Evolutionary conservation across 2,113 vertebrate genomes (phyloP), one percentile per base, ranked within the genome.

Genomic region (Phaethornis superciliosus): DNA sequence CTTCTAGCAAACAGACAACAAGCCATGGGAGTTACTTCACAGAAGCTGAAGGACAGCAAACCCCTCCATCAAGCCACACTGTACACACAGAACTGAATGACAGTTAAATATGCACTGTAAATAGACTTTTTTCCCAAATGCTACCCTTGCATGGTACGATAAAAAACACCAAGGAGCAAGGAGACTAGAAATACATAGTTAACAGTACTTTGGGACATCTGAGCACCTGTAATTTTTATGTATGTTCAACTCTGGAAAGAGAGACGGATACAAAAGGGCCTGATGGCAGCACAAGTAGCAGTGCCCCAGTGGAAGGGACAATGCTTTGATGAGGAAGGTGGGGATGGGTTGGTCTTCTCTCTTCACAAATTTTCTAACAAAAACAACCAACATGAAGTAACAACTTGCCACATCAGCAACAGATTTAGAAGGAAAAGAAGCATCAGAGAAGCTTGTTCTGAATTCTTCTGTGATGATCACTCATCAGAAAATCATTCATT

Each of bases 231-330:
- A 67, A 82, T 6, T n/a, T 28, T 60, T 30, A 14, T 26, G 16
- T 4, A 33, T 1, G 3, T 27, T 67, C 26, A 21, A 13, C 18
- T 22, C 24, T 47, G 63, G 18, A 1, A 3, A 51, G 70, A 60
- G 0, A 0, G 15, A 32, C 21, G 33, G 64, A 13, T 19, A 14
- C 19, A 44, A 71, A 42, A 78, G 16, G 20, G n/a, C 5, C 3
- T 54, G 30, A 40, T 8, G 9, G 9, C 63, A 88, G 42, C 32
- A 56, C 4, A 37, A 59, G 22, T 17, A 58, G 21, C 4, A 55
- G 12, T 23, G n/a, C 13, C 28, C 32, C 28, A 49, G 17, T 7
- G 7, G 10, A 8, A 4, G 32, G 12, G 47, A 5, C 13, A 37
- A n/a, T 17, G 9, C 18, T 14, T 28, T 44, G 60, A 44, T 7